Percentiles rank a stretch among this genome's conserved stretches.
phyloP scores from a whole-genome alignment of 23 tunicate genomes.

The Halocynthia aurantium region DNA sequence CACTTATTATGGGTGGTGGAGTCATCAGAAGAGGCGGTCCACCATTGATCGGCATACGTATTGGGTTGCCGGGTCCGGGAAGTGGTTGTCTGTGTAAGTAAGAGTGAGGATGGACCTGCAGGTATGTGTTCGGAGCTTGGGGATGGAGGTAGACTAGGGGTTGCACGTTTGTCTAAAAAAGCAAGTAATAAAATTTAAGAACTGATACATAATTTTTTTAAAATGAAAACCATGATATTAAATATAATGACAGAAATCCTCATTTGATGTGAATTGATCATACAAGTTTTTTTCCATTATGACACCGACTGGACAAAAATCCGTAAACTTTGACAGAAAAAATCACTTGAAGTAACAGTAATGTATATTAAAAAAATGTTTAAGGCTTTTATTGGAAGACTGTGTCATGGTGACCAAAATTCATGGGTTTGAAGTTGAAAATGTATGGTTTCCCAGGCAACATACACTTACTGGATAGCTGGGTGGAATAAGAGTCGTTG shows the following conservation, averaged over 20 bases:
- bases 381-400: not conserved
- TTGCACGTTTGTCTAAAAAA: constrained; percentile 5
- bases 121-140: constrained; percentile 24
- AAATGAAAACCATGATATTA: too few relatives aligned
- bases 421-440: too few relatives aligned
- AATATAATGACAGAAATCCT: too few relatives aligned
- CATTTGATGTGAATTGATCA: not conserved
- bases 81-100: constrained; percentile 7
- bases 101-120: constrained; percentile 23
- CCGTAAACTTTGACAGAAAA: too few relatives aligned
- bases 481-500: not conserved
- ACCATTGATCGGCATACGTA: constrained; percentile 33
- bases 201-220: too few relatives aligned
- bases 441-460: not conserved
- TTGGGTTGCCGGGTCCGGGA: constrained; percentile 27
- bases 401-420: not conserved
- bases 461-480: constrained; percentile 1
- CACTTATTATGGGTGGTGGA: constrained; percentile 55
- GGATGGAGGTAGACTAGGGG: constrained; percentile 32
- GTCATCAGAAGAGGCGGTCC: constrained; percentile 41
- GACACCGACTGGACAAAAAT: too few relatives aligned
- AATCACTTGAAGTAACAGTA: too few relatives aligned
- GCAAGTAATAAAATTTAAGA: too few relatives aligned
- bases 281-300: too few relatives aligned
- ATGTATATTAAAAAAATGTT: not conserved